Conservation (phyloP, 2,797 vertebrate genomes). For the Sardinella longiceps region DNA sequence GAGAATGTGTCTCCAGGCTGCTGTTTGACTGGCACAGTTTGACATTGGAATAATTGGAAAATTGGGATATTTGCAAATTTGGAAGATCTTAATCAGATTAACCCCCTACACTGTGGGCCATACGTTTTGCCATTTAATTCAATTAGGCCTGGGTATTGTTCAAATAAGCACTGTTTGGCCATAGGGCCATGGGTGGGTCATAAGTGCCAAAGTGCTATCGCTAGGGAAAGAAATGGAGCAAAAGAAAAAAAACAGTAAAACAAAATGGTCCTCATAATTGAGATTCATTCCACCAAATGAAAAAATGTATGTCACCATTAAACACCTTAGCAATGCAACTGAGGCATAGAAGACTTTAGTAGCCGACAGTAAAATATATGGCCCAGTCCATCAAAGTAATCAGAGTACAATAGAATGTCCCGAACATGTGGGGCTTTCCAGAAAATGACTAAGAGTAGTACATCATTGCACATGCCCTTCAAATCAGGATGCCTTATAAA, state of each 20-base stretch:
- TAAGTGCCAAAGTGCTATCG: background rate
- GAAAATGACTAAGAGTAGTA: background rate
- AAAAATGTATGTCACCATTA: background rate
- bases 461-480: background rate
- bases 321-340: background rate
- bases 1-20: background rate
- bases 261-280: background rate
- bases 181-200: background rate
- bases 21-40: background rate
- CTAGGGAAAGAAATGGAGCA: background rate
- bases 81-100: constrained; percentile 12
- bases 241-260: background rate
- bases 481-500: background rate
- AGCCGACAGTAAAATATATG: constrained; percentile 4
- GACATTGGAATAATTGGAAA: constrained; percentile 6
- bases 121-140: background rate
- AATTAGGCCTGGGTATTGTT: background rate
- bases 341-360: constrained; percentile 4
- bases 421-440: background rate
- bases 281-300: background rate
- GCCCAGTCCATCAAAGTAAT: background rate
- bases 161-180: background rate
- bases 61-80: background rate
- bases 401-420: background rate
- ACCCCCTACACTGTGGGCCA: background rate